These are phyloP conservation scores for Spodoptera exigua DNA, from an alignment of 2,888 invertebrate genomes.

Conservation along the genomic window DNA sequence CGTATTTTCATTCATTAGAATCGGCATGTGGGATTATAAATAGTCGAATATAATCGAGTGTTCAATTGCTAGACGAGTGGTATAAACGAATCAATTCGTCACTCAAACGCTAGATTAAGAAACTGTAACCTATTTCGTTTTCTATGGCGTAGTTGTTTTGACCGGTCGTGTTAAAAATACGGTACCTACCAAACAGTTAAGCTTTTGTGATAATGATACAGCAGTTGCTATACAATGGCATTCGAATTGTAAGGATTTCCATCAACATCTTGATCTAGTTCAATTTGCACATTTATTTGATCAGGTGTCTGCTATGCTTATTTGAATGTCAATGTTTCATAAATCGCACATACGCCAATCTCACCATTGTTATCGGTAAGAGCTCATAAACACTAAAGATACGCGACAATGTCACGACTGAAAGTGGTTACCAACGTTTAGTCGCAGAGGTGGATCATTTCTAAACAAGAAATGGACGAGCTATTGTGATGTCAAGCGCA, in stretches of 20 bases:
- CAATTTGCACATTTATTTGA: conserved; percentile 6
- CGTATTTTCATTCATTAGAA: conserved; percentile 66
- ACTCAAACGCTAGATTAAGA: conserved; percentile 34
- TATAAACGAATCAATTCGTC: conserved; percentile 2
- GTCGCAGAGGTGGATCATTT: conserved; percentile 64
- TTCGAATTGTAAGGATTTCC: conserved; percentile 7
- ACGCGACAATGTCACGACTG: conserved; percentile 66
- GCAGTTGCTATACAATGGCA: too few relatives aligned
- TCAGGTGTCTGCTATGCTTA: conserved; percentile 12
- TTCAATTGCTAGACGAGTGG: conserved; percentile 14
- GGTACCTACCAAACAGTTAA: too few relatives aligned
- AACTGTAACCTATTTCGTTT: conserved; percentile 10
- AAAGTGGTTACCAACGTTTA: conserved; percentile 55
- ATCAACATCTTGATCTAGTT: neutral
- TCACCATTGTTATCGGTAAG: conserved; percentile 53
- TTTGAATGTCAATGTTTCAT: conserved; percentile 34
- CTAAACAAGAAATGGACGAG: conserved; percentile 72
- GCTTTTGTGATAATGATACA: too few relatives aligned
- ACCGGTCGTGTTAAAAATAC: neutral
- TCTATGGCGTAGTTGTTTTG: conserved; percentile 4
- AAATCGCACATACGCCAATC: conserved; percentile 34
- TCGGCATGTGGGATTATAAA: conserved; percentile 16
- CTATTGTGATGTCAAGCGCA: conserved; percentile 79
- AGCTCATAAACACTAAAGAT: conserved; percentile 60
- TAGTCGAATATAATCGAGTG: conserved; percentile 2